Evolutionary conservation across 1,140 invertebrate species (phyloP), one percentile per base, ranked within the genome.

Genomic region (Drosophila grimshawi): DNA sequence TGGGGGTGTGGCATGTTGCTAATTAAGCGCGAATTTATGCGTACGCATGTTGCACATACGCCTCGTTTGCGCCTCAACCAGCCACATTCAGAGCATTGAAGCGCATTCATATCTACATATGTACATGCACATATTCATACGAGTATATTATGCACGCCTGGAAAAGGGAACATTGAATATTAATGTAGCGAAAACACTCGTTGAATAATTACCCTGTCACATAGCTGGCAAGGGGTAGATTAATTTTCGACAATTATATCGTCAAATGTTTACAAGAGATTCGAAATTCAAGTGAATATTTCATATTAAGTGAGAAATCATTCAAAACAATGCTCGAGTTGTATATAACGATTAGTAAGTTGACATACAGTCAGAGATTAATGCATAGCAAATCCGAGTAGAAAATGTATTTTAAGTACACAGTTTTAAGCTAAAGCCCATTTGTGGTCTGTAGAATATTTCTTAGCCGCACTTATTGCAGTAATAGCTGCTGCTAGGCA

Each of bases 21-120:
- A 86, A 86, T 86, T 86, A 89, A 83, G 85, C 83, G 85, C 83
- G 66, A 89, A 86, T 86, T 86, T 86, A 86, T 86, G 83, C 85
- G 89, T 77, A 74, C 76, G 85, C 85, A 86, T 83, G 83, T 89
- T 88, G 85, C 86, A 73, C 77, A 86, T 78, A 86, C 83, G 83
- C 83, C 83, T 77, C 76, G 83, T 76, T 88, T 57, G 80, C 76
- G 6, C 27, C 35, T 37, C 69, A 74, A 75, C 81, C 61, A 71
- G 72, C 80, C 55, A 69, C 66, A 61, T 68, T 43, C 33, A 43
- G 48, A 75, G 65, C 81, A 83, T 69, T 78, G 66, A 68, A 57
- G 71, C 76, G 53, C 51, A 65, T 52, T 53, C 48, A 66, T 45
- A 59, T 45, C 29, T 35, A 48, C n/a, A 57, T 56, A 41, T 48